Conservation (phyloP, 2,113 vertebrate species). For the Ranitomeya imitator region DNA sequence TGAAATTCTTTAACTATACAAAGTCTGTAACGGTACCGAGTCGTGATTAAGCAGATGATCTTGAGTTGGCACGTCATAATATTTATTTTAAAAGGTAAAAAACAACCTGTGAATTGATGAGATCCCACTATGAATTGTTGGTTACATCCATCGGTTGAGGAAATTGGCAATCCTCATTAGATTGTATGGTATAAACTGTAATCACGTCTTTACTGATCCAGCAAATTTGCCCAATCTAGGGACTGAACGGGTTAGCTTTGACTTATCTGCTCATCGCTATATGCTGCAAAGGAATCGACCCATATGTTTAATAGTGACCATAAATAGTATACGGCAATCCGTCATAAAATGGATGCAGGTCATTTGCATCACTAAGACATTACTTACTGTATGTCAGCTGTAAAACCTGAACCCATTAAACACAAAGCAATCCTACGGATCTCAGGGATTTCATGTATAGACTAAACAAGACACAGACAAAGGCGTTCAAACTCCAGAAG, state of each 20-base stretch:
- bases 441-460: background rate
- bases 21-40: background rate
- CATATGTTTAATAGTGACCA: background rate
- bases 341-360: background rate
- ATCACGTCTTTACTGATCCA: too few relatives aligned
- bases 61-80: background rate
- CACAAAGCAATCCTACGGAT: background rate
- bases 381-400: background rate
- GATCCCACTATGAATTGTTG: too few relatives aligned
- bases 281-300: background rate
- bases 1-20: background rate
- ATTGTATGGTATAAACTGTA: too few relatives aligned
- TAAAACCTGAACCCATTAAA: constrained; percentile 6
- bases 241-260: background rate
- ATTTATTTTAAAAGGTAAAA: too few relatives aligned
- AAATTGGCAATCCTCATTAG: too few relatives aligned
- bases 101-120: too few relatives aligned
- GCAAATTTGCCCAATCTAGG: too few relatives aligned
- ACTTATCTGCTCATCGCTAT: background rate
- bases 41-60: background rate
- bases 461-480: background rate
- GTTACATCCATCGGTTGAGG: too few relatives aligned
- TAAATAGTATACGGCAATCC: background rate
- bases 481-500: background rate
- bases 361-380: background rate